Conservation (phyloP, 2,888 invertebrate genomes). For the Cantharis flavilabris region DNA sequence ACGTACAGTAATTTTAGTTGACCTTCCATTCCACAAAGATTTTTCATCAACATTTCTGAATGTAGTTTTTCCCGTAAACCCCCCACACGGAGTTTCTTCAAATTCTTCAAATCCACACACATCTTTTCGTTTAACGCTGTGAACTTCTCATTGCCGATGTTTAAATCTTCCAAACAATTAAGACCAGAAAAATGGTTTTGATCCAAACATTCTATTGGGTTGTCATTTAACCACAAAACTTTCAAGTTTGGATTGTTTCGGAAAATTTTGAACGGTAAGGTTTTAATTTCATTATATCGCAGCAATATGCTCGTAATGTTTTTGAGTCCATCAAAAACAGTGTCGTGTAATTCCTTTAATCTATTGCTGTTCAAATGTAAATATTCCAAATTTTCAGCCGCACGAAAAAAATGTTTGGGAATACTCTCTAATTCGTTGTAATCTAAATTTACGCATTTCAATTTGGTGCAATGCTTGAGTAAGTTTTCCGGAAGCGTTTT, state of each 20-base stretch:
- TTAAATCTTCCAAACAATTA: neutral
- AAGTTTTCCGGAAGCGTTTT: neutral
- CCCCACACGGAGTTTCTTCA: neutral
- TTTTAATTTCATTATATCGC: neutral
- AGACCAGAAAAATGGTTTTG: neutral
- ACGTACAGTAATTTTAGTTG: neutral
- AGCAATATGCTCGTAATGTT: neutral
- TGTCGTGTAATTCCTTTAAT: neutral
- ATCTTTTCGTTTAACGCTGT: neutral
- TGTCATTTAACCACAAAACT: neutral
- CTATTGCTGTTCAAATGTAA: neutral
- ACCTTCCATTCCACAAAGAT: neutral
- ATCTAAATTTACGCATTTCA: neutral
- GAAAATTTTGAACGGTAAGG: neutral
- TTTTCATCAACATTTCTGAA: neutral
- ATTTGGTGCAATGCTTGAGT: neutral
- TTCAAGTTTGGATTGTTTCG: neutral
- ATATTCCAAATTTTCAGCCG: neutral
- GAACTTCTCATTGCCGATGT: neutral
- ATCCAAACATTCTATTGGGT: neutral
- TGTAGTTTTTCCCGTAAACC: neutral
- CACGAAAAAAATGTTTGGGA: neutral
- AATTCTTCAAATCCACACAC: neutral
- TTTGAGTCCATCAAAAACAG: neutral
- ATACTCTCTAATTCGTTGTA: neutral